phyloP scores from a whole-genome alignment of 2,113 vertebrate genomes.

The Ceyx cyanopectus region DNA sequence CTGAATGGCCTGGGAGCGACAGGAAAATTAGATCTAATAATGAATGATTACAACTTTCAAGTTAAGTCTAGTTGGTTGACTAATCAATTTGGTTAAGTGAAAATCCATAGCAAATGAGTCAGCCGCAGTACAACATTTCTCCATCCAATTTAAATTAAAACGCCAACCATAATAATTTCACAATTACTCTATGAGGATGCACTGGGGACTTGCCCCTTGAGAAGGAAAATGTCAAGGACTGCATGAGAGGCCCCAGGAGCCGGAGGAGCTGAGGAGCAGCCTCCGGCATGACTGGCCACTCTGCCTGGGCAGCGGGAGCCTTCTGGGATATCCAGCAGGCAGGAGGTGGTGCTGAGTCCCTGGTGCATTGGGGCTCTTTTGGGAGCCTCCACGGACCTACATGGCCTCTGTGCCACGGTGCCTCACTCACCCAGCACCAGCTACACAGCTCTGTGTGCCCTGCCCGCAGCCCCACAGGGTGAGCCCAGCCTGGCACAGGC shows the following conservation, averaged over 20 bases:
- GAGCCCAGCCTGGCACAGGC: background rate
- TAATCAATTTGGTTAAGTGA: conserved; percentile 89
- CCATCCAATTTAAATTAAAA: conserved; percentile 87
- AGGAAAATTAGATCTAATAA: conserved; percentile 84
- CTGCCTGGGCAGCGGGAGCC: background rate
- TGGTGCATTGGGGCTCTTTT: background rate
- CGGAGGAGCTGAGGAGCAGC: background rate
- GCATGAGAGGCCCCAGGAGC: conserved; percentile 21
- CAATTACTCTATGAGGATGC: conserved; percentile 79
- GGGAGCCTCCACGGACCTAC: background rate
- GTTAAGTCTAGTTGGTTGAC: conserved; percentile 87
- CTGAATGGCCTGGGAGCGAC: conserved; percentile 60
- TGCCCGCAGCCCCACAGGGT: background rate
- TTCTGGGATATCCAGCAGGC: rapidly evolving
- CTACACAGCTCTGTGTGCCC: background rate
- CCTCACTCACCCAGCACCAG: background rate
- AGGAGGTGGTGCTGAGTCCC: background rate
- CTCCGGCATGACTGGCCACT: background rate
- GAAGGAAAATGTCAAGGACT: conserved; percentile 78
- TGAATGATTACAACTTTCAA: conserved; percentile 85
- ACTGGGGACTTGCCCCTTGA: conserved; percentile 77
- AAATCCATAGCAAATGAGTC: conserved; percentile 88
- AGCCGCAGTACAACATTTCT: conserved; percentile 81
- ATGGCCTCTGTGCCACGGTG: rapidly evolving
- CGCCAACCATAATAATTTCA: conserved; percentile 83